phyloP scores from a whole-genome alignment of 1,140 invertebrate species.

The Brachionus rotundiformis region DNA sequence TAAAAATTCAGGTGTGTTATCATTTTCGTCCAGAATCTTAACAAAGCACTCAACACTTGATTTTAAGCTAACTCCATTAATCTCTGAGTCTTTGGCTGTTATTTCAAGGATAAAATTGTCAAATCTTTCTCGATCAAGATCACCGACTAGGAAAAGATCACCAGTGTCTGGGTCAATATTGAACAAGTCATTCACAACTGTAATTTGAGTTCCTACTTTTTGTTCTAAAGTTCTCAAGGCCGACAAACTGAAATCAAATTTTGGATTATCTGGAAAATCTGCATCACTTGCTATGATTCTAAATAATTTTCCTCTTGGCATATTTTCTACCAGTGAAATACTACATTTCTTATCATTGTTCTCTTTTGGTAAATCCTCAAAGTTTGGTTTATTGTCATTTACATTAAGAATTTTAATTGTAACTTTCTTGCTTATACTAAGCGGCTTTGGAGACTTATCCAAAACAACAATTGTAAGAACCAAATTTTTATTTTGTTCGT shows the following conservation, averaged over 20 bases:
- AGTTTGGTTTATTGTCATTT: conserved; percentile 34
- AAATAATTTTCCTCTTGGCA: not conserved
- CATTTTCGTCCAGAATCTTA: conserved; percentile 35
- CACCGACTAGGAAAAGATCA: not conserved
- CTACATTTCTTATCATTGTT: not conserved
- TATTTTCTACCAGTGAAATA: not conserved
- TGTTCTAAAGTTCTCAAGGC: not conserved
- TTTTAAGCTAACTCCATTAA: not conserved
- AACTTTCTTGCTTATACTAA: not conserved
- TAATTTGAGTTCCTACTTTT: not conserved
- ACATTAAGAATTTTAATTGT: conserved; percentile 17
- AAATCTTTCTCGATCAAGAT: conserved; percentile 24
- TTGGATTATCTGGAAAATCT: not conserved
- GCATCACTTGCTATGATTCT: not conserved
- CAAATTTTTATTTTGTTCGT: not conserved
- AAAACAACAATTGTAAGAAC: not conserved
- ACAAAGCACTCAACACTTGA: not conserved
- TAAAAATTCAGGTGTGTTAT: conserved; percentile 30
- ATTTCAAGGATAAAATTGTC: conserved; percentile 4
- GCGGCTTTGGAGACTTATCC: conserved; percentile 20
- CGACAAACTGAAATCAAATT: not conserved
- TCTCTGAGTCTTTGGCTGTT: not conserved
- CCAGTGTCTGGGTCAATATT: not conserved
- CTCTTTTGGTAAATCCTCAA: not conserved
- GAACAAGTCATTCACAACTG: not conserved